Conservation (phyloP, 2,797 vertebrate genomes). For the Poeciliopsis paucimaculata region DNA sequence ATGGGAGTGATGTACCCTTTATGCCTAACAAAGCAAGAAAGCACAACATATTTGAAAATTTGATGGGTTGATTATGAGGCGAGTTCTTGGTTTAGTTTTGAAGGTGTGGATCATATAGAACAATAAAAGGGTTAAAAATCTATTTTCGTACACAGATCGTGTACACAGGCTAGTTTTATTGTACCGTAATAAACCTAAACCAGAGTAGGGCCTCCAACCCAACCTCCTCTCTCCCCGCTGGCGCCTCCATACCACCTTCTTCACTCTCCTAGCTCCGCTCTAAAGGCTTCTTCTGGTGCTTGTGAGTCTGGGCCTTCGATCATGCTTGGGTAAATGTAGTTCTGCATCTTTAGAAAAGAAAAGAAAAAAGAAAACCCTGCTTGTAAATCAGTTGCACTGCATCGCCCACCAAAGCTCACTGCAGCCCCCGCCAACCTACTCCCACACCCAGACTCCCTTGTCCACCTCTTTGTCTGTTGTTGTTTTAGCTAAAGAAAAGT, state of each 20-base stretch:
- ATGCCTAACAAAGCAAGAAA: slow-evolving; percentile 28
- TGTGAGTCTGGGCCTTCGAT: slow-evolving; percentile 51
- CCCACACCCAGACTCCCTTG: not conserved
- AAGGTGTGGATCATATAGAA: not conserved
- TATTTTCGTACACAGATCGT: not conserved
- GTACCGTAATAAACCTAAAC: not conserved
- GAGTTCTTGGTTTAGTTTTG: slow-evolving; percentile 50
- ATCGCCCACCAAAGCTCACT: slow-evolving; percentile 53
- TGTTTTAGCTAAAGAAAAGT: slow-evolving; percentile 36
- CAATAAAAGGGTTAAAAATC: not conserved
- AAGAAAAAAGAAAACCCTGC: slow-evolving; percentile 13
- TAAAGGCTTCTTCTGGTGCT: slow-evolving; percentile 49
- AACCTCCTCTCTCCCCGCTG: not conserved
- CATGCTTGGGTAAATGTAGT: slow-evolving; percentile 66
- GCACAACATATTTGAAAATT: slow-evolving; percentile 43
- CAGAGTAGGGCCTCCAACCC: not conserved
- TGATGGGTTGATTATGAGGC: slow-evolving; percentile 64
- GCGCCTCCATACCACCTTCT: slow-evolving; percentile 1
- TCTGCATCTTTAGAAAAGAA: slow-evolving; percentile 38
- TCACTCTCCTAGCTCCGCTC: slow-evolving; percentile 25
- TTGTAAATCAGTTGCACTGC: slow-evolving; percentile 49
- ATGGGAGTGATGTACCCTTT: slow-evolving; percentile 38
- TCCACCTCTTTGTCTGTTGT: slow-evolving; percentile 32
- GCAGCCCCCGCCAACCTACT: slow-evolving; percentile 31
- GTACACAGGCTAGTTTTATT: not conserved